Conservation (phyloP, 2,113 vertebrate species). For the Muscicapa adusta region DNA sequence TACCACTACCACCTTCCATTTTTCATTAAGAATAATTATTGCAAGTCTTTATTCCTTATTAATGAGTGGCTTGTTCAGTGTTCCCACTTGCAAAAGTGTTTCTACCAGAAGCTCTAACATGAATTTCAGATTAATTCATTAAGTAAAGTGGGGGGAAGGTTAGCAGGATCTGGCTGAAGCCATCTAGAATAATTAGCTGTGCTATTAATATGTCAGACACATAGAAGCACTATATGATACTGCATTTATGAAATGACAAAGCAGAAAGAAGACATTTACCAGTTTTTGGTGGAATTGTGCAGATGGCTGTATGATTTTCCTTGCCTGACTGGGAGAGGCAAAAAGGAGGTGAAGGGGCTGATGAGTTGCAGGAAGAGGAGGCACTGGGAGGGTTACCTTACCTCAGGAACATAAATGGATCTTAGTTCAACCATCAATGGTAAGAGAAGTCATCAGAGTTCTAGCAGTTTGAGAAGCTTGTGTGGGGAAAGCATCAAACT, state of each 20-base stretch:
- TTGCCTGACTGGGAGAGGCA: background rate
- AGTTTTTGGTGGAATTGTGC: background rate
- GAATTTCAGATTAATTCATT: conserved; percentile 6
- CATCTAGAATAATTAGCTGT: background rate
- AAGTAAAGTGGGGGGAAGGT: background rate
- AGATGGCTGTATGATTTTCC: background rate
- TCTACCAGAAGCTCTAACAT: background rate
- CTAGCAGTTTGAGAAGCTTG: background rate
- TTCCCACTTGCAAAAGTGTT: background rate
- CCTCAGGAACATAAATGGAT: background rate
- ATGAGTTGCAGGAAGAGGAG: background rate
- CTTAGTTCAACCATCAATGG: background rate
- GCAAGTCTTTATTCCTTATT: background rate
- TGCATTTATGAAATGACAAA: background rate
- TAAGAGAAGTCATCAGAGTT: background rate
- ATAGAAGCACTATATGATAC: background rate
- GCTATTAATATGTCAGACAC: background rate
- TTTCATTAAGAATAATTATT: conserved; percentile 3
- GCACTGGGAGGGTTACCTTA: background rate
- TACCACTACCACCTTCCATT: background rate
- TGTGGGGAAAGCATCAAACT: background rate
- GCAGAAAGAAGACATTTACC: background rate
- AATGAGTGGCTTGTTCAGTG: conserved; percentile 2
- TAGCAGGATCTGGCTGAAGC: background rate
- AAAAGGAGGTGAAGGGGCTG: background rate